A percentile compares a stretch with the other conserved stretches of the same genome.
Evolutionary conservation across 2,888 invertebrate genomes (phyloP).

Genomic region (Isoperla grammatica): DNA sequence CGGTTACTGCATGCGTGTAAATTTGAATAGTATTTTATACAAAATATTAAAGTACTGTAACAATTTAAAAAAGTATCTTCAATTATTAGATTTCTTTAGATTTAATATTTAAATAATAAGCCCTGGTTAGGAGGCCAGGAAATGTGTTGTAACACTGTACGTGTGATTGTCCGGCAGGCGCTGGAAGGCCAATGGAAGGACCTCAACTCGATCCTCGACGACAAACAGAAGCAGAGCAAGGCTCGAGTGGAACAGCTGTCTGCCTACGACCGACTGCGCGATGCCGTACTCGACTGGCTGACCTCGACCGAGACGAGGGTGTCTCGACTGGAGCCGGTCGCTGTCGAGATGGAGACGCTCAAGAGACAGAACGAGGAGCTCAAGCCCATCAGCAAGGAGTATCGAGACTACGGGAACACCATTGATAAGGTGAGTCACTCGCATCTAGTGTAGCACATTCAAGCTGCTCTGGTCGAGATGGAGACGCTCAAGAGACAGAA

Average conservation of each 20-base stretch:
- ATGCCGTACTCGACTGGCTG: slow-evolving; percentile 82
- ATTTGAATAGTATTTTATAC: too few species aligned
- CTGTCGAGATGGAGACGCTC: slow-evolving; percentile 74
- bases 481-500: slow-evolving; percentile 78
- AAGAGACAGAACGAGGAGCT: slow-evolving; percentile 79
- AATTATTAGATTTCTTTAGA: too few species aligned
- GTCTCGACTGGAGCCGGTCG: slow-evolving; percentile 68
- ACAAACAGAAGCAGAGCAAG: slow-evolving; percentile 76
- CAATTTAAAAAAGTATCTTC: too few species aligned
- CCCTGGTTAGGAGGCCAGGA: too few species aligned
- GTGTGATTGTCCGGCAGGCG: slow-evolving; percentile 40
- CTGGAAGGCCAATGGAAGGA: slow-evolving; percentile 88
- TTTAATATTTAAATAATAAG: too few species aligned
- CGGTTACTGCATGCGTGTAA: too few species aligned
- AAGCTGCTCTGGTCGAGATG: slow-evolving; percentile 84
- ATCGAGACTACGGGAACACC: slow-evolving; percentile 75
- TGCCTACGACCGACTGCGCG: slow-evolving; percentile 78
- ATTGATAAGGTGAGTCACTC: slow-evolving; percentile 62
- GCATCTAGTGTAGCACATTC: too few species aligned
- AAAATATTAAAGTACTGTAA: too few species aligned
- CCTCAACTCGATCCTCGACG: slow-evolving; percentile 72
- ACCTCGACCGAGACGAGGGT: slow-evolving; percentile 71
- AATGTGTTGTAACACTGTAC: too few species aligned
- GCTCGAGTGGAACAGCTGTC: slow-evolving; percentile 79
- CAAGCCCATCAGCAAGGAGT: slow-evolving; percentile 81